phyloP scores from a whole-genome alignment of 2,888 invertebrate species.

The Latheticus oryzae region DNA sequence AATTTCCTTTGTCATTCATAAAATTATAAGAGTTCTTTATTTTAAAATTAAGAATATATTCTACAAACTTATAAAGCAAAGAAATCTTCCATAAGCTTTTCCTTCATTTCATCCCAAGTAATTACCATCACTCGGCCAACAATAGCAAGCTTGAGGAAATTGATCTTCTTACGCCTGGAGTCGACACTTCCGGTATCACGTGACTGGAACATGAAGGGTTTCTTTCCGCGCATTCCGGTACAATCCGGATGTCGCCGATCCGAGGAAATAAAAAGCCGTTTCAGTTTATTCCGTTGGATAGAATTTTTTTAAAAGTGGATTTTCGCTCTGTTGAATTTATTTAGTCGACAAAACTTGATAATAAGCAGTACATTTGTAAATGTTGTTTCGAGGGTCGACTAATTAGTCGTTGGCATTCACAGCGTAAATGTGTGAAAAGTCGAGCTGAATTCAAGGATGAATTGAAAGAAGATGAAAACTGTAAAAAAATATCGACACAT shows the following conservation, averaged over 20 bases:
- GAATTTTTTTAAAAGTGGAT: constrained; percentile 16
- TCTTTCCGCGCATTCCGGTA: constrained; percentile 35
- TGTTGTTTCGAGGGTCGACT: not conserved
- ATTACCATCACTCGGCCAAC: constrained; percentile 27
- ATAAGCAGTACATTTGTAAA: constrained; percentile 3
- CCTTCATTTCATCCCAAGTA: constrained; percentile 18
- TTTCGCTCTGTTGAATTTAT: constrained; percentile 7
- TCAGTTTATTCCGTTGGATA: constrained; percentile 15
- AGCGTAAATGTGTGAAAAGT: constrained; percentile 18
- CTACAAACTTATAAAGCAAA: constrained; percentile 1
- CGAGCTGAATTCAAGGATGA: constrained; percentile 27
- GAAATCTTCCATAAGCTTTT: constrained; percentile 6
- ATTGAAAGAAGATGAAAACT: too few relatives aligned
- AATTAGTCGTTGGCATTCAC: constrained; percentile 30
- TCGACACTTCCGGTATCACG: constrained; percentile 39
- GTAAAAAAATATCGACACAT: too few relatives aligned
- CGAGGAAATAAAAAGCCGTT: constrained; percentile 20
- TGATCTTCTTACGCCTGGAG: constrained; percentile 32
- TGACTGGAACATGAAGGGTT: constrained; percentile 36
- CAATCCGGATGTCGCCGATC: constrained; percentile 33
- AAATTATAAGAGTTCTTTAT: too few relatives aligned
- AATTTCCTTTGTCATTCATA: too few relatives aligned
- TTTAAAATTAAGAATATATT: too few relatives aligned
- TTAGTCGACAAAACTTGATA: constrained; percentile 3
- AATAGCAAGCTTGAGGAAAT: constrained; percentile 35